Base-by-base conservation (phyloP, 1,140 invertebrate species). In the Aphelinus atriplicis region DNA sequence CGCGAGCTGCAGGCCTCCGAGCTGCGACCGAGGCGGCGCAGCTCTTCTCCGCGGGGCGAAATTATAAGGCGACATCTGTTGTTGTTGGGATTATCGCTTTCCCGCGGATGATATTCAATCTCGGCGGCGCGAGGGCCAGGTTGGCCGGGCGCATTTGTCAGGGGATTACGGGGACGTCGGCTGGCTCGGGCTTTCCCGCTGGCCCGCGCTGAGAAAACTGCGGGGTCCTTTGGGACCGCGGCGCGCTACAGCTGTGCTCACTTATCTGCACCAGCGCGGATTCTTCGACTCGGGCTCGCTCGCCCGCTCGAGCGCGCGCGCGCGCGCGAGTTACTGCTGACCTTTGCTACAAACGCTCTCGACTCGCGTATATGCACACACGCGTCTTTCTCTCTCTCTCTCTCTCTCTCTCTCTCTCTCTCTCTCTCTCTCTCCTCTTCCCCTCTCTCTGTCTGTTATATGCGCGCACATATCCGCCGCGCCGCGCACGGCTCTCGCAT, bases 51-150 rank as follows among this genome's bases (percentile, higher is more conserved):
- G 5, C 0, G 26, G 26, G 2, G 55, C 45, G 47, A 75, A 75
- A 75, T 75, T 75, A 58, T 53, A 70, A 70, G 67, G 58, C 67
- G 73, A 75, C 73, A 75, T 75, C 73, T 65, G 55, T 71, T 75
- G 73, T 63, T 74, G 47, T 65, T 75, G 47, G 65, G 70, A 75
- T 75, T 70, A 75, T 75, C 67, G 48, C 48, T 75, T 56, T 75
- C 48, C 45, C 55, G 56, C 62, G 67, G 55, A 70, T 75, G 61
- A 75, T 75, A 75, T 70, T 75, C 67, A 75, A 75, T 75, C 66
- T 75, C 60, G 53, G 26, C n/a, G n/a, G 58, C 42, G 48, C 45
- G 58, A 7, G 47, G 51, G 4, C 51, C 26, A 26, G 26, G 26
- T 26, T 26, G 26, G 60, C n/a, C 26, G 51, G 26, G 51, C 51